Percentiles rank a stretch among this genome's conserved stretches.
Conservation (phyloP, 2,888 invertebrate species). For the Hedychridium roseum region DNA sequence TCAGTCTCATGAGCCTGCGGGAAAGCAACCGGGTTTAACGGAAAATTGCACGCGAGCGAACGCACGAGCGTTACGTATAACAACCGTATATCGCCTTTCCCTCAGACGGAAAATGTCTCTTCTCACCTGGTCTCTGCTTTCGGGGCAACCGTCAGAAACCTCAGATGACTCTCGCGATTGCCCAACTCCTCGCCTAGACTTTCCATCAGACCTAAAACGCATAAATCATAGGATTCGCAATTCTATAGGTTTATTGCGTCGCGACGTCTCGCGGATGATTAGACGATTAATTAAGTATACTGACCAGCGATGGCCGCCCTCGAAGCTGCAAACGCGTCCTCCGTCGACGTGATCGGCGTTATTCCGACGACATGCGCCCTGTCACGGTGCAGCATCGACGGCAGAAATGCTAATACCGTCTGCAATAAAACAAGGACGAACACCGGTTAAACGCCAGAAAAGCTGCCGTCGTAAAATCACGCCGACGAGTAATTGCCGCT, state of each 20-base stretch:
- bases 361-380: conserved; percentile 53
- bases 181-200: conserved; percentile 48
- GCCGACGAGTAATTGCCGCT: too few relatives aligned
- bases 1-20: conserved; percentile 38
- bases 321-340: conserved; percentile 52
- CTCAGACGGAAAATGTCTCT: too few relatives aligned
- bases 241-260: too few relatives aligned
- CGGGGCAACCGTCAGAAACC: conserved; percentile 53
- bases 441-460: too few relatives aligned
- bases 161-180: conserved; percentile 39
- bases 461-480: too few relatives aligned
- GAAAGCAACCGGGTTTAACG: too few relatives aligned
- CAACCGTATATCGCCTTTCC: too few relatives aligned
- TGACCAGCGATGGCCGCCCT: conserved; percentile 53
- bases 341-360: conserved; percentile 47
- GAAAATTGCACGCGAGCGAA: too few relatives aligned
- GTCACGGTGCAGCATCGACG: conserved; percentile 46
- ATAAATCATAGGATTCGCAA: neutral
- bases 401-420: conserved; percentile 57
- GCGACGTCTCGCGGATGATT: too few relatives aligned
- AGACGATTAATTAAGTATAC: conserved; percentile 13
- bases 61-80: too few relatives aligned
- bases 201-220: conserved; percentile 51
- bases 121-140: conserved; percentile 46
- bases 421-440: too few relatives aligned